These are phyloP conservation scores for Tachina lurida DNA, from an alignment of 2,888 invertebrate species.

Conservation along the genomic window DNA sequence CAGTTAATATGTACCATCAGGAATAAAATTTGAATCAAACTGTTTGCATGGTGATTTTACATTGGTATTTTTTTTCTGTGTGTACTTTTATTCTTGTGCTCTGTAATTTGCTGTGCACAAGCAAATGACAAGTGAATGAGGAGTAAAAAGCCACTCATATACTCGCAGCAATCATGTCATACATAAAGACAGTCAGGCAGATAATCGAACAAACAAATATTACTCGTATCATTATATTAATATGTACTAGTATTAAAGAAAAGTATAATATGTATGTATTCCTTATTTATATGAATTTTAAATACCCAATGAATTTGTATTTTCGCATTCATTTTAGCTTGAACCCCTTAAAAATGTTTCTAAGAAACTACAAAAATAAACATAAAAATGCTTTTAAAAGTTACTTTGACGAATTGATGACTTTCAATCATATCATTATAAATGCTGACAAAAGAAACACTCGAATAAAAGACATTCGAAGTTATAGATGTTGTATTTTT, in stretches of 20 bases:
- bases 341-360: background rate
- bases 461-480: conserved; percentile 40
- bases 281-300: background rate
- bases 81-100: background rate
- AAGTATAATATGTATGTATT: too few species aligned
- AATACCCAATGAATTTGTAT: conserved; percentile 30
- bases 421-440: conserved; percentile 38
- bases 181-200: conserved; percentile 15
- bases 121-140: conserved; percentile 67
- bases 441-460: conserved; percentile 39
- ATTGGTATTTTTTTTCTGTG: too few species aligned
- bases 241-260: too few species aligned
- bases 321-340: conserved; percentile 8
- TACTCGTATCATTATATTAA: conserved; percentile 24
- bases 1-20: too few species aligned
- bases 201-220: conserved; percentile 9
- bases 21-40: too few species aligned
- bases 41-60: too few species aligned
- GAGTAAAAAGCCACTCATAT: background rate
- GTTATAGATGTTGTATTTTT: conserved; percentile 20
- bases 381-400: conserved; percentile 17
- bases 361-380: background rate
- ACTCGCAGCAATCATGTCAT: conserved; percentile 37
- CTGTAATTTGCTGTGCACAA: background rate
- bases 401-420: conserved; percentile 33